Evolutionary conservation across 1,140 invertebrate species (phyloP), one percentile per base, ranked within the genome.

Genomic region (Arctopsyche grandis): DNA sequence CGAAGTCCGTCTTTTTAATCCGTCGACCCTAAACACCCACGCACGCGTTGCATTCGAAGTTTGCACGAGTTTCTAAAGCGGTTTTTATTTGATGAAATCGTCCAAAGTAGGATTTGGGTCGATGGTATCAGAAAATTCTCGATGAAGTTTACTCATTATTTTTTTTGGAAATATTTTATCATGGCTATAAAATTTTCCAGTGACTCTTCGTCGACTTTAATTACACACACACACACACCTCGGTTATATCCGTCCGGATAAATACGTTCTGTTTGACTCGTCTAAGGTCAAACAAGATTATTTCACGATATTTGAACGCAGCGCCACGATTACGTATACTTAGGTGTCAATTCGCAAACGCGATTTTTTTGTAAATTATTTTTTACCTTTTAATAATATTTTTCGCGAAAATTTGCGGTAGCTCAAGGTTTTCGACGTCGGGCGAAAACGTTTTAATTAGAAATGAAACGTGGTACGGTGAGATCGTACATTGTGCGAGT

Each of bases 201-300:
- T 4, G 29, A 38, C 1, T 38, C 1, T n/a, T 38, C 29, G 7
- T 38, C 29, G 29, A 4, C 29, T 1, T 38, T 38, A 38, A 38
- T 38, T 38, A 7, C 29, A 7, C 29, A 38, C 29, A 24, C 4
- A 21, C 24, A 24, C 24, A 58, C 21, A 24, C 69, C 69, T 71
- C 38, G 69, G 69, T 21, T 16, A 71, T 71, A 38, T 71, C 69
- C 69, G 69, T 71, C 38, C 26, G 26, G 69, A 29, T 29, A 44
- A 71, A 21, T 71, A 44, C 26, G 9, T n/a, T 22, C n/a, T 71
- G 69, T 71, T 71, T 71, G 29, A 71, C 69, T 71, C 24, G 24
- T 43, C 58, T 76, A 76, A 76, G 74, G 74, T 66, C 74, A 43
- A 12, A 43, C 38, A 14, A 76, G 52, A 76, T 76, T 63, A 58